phyloP scores from a whole-genome alignment of 2,888 invertebrate genomes.

The Eupeodes luniger region DNA sequence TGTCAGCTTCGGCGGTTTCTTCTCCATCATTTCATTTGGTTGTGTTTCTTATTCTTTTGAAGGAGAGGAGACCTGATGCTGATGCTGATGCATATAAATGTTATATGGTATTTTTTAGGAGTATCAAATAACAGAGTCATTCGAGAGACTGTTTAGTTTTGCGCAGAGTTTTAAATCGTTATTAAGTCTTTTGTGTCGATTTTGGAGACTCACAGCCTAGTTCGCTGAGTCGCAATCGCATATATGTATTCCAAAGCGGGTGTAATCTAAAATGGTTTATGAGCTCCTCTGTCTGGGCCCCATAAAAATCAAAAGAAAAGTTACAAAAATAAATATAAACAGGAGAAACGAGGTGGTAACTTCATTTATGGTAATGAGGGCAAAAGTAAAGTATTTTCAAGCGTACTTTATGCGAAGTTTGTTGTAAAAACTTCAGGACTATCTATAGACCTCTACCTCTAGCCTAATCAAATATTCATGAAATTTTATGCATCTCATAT shows the following conservation, averaged over 20 bases:
- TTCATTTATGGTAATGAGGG: slow-evolving; percentile 71
- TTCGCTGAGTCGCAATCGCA: slow-evolving; percentile 41
- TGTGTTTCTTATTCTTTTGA: background rate
- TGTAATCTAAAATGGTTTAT: slow-evolving; percentile 71
- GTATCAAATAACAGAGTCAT: slow-evolving; percentile 65
- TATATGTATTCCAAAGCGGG: slow-evolving; percentile 51
- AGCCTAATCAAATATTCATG: slow-evolving; percentile 72
- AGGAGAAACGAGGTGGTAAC: slow-evolving; percentile 61
- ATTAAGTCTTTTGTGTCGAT: slow-evolving; percentile 64
- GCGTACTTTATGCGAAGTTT: slow-evolving; percentile 56
- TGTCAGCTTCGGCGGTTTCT: slow-evolving; percentile 72
- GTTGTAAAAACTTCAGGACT: slow-evolving; percentile 29
- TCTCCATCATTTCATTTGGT: slow-evolving; percentile 46
- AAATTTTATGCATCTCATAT: slow-evolving; percentile 66
- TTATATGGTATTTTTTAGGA: slow-evolving; percentile 9
- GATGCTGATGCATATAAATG: no score
- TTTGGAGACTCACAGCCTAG: slow-evolving; percentile 56
- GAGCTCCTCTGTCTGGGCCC: slow-evolving; percentile 50
- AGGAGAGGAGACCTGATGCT: slow-evolving; percentile 6
- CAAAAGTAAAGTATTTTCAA: slow-evolving; percentile 40
- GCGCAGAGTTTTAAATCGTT: background rate
- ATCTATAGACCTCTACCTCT: slow-evolving; percentile 13
- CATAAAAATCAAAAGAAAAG: background rate
- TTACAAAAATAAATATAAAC: background rate
- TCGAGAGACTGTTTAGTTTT: slow-evolving; percentile 10